A percentile compares a stretch with the other conserved stretches of the same genome.
These are phyloP conservation scores for Eledona agricola DNA, from an alignment of 2,888 invertebrate genomes.

Conservation along the genomic window DNA sequence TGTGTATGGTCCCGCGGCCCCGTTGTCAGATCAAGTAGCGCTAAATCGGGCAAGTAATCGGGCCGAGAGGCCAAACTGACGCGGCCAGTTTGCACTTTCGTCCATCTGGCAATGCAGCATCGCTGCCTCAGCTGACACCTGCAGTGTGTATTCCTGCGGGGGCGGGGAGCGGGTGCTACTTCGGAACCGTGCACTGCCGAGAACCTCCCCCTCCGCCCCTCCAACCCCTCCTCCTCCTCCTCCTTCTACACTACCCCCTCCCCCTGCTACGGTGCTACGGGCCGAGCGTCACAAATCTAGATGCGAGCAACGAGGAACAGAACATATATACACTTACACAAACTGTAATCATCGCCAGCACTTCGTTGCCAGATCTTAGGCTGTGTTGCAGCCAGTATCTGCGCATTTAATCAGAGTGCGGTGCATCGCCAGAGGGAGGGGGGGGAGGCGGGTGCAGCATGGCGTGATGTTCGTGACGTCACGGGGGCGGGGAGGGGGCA, in stretches of 20 bases:
- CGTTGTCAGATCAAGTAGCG: conserved; percentile 7
- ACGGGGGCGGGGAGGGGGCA: conserved; percentile 48
- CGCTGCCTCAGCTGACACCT: conserved; percentile 61
- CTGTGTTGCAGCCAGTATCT: conserved; percentile 58
- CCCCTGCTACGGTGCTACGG: too few species aligned
- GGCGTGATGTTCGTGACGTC: conserved; percentile 62
- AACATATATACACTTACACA: conserved; percentile 52
- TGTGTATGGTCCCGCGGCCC: too few species aligned
- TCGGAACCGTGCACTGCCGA: conserved; percentile 56
- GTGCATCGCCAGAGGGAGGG: conserved; percentile 54
- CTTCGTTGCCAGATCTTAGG: conserved; percentile 59
- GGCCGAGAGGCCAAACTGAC: conserved; percentile 25
- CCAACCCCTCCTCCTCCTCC: conserved; percentile 43
- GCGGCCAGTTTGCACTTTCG: conserved; percentile 20
- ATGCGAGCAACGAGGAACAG: conserved; percentile 56
- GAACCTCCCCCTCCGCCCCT: conserved; percentile 42
- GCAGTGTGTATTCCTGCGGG: conserved; percentile 59
- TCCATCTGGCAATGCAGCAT: conserved; percentile 55
- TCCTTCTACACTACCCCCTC: conserved; percentile 39
- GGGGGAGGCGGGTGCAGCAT: conserved; percentile 55
- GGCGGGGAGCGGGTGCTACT: conserved; percentile 52
- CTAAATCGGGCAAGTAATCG: conserved; percentile 28
- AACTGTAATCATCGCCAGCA: conserved; percentile 60
- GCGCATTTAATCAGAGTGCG: conserved; percentile 59
- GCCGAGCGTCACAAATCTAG: conserved; percentile 58